Evolutionary conservation across 2,797 vertebrate genomes (phyloP).

Genomic region (Hafferia zeledoni): DNA sequence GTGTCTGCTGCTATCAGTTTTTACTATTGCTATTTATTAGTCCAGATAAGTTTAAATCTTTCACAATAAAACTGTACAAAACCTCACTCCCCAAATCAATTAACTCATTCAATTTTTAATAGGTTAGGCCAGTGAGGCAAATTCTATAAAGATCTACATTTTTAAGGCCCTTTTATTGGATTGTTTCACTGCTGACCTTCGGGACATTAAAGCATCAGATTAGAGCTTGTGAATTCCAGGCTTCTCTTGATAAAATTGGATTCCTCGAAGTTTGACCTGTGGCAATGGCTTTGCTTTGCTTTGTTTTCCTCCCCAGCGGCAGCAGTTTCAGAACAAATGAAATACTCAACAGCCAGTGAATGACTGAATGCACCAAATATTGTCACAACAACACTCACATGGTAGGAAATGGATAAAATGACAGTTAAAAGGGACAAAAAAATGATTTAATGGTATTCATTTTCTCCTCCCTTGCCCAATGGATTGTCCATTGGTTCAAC

Average conservation of each 20-base stretch:
- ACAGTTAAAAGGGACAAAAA: slow-evolving; percentile 9
- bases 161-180: slow-evolving; percentile 19
- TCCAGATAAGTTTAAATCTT: background rate
- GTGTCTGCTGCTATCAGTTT: background rate
- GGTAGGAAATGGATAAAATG: background rate
- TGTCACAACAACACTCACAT: background rate
- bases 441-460: slow-evolving; percentile 27
- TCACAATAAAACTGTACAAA: background rate
- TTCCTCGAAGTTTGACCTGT: slow-evolving; percentile 47
- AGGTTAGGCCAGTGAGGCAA: background rate
- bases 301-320: background rate
- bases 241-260: slow-evolving; percentile 53
- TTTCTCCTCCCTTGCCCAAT: background rate
- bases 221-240: slow-evolving; percentile 43
- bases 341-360: slow-evolving; percentile 21
- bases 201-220: slow-evolving; percentile 39
- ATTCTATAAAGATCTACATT: slow-evolving; percentile 25
- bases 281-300: slow-evolving; percentile 50
- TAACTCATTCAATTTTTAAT: background rate
- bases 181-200: slow-evolving; percentile 21
- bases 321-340: slow-evolving; percentile 31
- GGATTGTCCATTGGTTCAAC: background rate
- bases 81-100: background rate
- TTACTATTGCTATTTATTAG: background rate
- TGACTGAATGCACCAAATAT: slow-evolving; percentile 10